phyloP scores from a whole-genome alignment of 2,113 vertebrate species.

The Nestor notabilis region DNA sequence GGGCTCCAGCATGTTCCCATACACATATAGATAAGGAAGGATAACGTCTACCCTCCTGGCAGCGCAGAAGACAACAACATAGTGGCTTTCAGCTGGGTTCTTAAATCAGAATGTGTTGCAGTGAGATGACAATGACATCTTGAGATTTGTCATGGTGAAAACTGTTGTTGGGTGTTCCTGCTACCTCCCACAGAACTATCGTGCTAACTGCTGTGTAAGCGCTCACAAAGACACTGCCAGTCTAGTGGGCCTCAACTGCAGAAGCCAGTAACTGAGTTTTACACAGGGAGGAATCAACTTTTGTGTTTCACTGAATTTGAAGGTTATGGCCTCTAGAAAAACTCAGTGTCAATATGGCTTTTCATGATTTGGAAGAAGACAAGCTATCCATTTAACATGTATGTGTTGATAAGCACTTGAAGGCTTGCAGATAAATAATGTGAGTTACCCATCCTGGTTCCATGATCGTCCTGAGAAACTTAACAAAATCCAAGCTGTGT shows the following conservation, averaged over 20 bases:
- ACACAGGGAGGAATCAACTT: neutral
- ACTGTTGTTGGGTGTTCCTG: neutral
- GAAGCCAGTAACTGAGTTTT: neutral
- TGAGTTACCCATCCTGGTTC: neutral
- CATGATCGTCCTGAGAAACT: neutral
- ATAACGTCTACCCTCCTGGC: neutral
- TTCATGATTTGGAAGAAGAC: neutral
- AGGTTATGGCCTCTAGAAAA: neutral
- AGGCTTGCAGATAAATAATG: neutral
- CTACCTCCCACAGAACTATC: neutral
- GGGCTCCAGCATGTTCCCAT: neutral
- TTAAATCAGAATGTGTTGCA: neutral
- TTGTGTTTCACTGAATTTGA: neutral
- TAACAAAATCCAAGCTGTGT: neutral
- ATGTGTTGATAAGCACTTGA: neutral
- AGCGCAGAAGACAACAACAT: neutral
- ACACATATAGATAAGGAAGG: neutral
- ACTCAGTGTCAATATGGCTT: neutral
- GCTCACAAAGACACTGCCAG: neutral
- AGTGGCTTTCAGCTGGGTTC: neutral
- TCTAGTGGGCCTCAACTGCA: neutral
- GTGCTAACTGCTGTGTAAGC: neutral
- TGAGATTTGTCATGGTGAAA: neutral
- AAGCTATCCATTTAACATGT: neutral
- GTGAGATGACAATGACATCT: neutral